These are phyloP conservation scores for Macaria notata DNA, from an alignment of 2,888 invertebrate species.

Conservation along the genomic window DNA sequence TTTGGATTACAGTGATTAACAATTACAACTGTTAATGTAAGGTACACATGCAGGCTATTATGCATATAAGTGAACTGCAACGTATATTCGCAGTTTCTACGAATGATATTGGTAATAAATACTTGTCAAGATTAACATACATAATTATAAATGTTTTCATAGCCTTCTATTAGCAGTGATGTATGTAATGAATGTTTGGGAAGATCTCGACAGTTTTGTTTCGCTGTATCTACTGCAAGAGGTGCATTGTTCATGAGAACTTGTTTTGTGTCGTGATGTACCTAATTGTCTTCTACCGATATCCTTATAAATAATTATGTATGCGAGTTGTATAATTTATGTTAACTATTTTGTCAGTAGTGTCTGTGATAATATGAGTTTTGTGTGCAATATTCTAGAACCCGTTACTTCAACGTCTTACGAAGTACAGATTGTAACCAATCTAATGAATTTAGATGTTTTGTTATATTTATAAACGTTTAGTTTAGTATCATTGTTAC, in stretches of 20 bases:
- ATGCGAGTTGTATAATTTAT: conserved; percentile 11
- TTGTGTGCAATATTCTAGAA: conserved; percentile 33
- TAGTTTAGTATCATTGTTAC: conserved; percentile 8
- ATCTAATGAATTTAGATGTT: conserved; percentile 1
- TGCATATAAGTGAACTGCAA: too few relatives aligned
- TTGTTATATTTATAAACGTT: conserved; percentile 2
- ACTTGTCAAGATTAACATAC: too few relatives aligned
- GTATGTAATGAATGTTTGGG: background rate
- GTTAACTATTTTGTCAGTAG: conserved; percentile 31
- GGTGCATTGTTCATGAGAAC: conserved; percentile 19
- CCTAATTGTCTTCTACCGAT: conserved; percentile 15
- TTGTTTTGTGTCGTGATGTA: conserved; percentile 20
- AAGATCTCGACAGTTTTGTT: conserved; percentile 6
- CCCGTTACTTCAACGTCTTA: conserved; percentile 24
- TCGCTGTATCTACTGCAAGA: background rate
- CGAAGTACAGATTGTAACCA: conserved; percentile 4
- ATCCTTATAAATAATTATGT: conserved; percentile 2
- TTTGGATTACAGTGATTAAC: too few relatives aligned
- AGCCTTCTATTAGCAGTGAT: too few relatives aligned
- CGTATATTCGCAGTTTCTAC: too few relatives aligned
- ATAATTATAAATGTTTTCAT: too few relatives aligned
- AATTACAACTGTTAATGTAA: too few relatives aligned
- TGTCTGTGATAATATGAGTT: conserved; percentile 37
- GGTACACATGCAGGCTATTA: too few relatives aligned
- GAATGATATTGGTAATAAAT: too few relatives aligned